A percentile compares a stretch with the other conserved stretches of the same genome.
These are phyloP conservation scores for Archocentrus centrarchus DNA, from an alignment of 2,113 vertebrate species.

Conservation along the genomic window DNA sequence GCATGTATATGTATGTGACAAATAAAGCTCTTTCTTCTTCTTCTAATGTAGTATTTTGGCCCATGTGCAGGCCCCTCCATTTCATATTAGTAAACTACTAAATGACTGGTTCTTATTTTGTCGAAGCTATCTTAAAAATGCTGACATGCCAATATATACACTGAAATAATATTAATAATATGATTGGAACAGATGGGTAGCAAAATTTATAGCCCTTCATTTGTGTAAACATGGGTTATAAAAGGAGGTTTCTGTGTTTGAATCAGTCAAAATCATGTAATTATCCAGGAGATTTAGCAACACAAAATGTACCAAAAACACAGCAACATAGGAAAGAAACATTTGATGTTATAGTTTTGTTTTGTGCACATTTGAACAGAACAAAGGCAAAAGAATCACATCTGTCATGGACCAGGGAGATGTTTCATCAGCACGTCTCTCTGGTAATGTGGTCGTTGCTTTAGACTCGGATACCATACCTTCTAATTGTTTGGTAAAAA, in stretches of 20 bases:
- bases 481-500: constrained; percentile 81
- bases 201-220: not conserved
- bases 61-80: not conserved
- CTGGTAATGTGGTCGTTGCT: not conserved
- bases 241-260: not conserved
- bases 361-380: not conserved
- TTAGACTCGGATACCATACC: constrained; percentile 53
- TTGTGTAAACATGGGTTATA: not conserved
- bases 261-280: not conserved
- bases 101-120: not conserved
- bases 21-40: too few species aligned
- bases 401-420: not conserved
- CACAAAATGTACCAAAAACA: not conserved
- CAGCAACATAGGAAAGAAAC: not conserved
- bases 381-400: not conserved
- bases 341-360: not conserved
- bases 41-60: not conserved
- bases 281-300: not conserved
- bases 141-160: not conserved
- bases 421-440: not conserved
- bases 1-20: too few species aligned
- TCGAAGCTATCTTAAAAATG: not conserved
- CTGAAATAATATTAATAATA: not conserved
- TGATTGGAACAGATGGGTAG: not conserved
- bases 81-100: not conserved